Base-by-base conservation (phyloP, 2,888 invertebrate species). In the Pollenia angustigena region DNA sequence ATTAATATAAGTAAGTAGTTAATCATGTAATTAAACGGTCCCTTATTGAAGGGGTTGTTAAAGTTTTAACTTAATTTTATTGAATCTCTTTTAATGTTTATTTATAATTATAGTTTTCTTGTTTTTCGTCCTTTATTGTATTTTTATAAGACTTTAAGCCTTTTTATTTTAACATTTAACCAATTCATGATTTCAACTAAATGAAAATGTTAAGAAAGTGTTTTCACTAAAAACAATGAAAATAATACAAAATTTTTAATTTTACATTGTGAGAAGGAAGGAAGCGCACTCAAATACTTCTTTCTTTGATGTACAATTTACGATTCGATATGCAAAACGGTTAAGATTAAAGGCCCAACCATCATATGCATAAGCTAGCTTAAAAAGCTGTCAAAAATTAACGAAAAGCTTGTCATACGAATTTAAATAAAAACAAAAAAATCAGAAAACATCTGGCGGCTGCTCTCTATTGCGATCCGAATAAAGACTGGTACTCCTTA, bases 91-190 rank as follows among this genome's bases (percentile, higher is more conserved):
- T 74, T 74, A 71, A 64, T 23, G 40, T 86, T 66, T 82, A 56
- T 82, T 71, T 54, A 69, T 80, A 68, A 75, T 86, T 72, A 80
- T 81, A 52, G 48, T 68, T 71, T 54, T 60, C 40, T 68, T 69
- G 52, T 56, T 83, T 46, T 76, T 60, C 46, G 32, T 72, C 62
- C 60, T 23, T 84, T 84, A 72, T 82, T 82, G 64, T 81, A 76
- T 85, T 79, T 83, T 86, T 86, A 60, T 82, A 87, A 78, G 87
- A 81, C 87, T 87, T 87, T 68, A 68, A 87, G 87, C 81, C 87
- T 87, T 84, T 78, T 54, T 2, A 40, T 54, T 80, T 68, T 78
- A 81, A 74, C 78, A 64, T 81, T 42, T 72, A 72, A 76, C 52
- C 76, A 78, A 81, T 81, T 62, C 71, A 60, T 78, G 72, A 69